Percentiles rank a stretch among this genome's conserved stretches.
phyloP scores from a whole-genome alignment of 2,888 invertebrate species.

The Phanerotoma sp. region DNA sequence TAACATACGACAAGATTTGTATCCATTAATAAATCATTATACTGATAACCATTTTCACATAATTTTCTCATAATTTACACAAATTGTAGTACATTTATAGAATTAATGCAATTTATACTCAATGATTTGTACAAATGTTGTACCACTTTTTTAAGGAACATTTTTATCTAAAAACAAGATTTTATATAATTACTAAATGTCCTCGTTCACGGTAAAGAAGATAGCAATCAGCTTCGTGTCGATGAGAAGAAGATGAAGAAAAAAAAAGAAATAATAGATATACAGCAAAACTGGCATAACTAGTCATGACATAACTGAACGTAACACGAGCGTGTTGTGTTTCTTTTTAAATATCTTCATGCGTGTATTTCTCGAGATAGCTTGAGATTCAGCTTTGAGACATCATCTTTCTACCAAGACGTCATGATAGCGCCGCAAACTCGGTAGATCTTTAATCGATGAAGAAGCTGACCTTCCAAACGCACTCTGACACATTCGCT shows the following conservation, averaged over 20 bases:
- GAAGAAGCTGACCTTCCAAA: neutral
- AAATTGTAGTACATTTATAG: too few species aligned
- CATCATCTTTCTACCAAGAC: neutral
- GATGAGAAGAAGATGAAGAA: too few species aligned
- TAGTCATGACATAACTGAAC: constrained; percentile 38
- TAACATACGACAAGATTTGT: too few species aligned
- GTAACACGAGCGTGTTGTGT: constrained; percentile 35
- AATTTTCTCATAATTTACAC: too few species aligned
- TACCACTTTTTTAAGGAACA: neutral
- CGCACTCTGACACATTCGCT: neutral
- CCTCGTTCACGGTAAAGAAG: neutral
- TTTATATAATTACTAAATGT: constrained; percentile 12
- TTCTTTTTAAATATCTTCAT: constrained; percentile 28
- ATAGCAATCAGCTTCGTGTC: neutral
- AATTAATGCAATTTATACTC: too few species aligned
- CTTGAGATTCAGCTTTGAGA: constrained; percentile 18
- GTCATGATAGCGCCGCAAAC: neutral
- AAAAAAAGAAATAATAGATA: constrained; percentile 15
- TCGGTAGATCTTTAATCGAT: neutral
- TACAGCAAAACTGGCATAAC: constrained; percentile 34
- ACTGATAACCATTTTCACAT: too few species aligned
- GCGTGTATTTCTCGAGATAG: constrained; percentile 24
- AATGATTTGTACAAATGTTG: too few species aligned
- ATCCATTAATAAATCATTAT: too few species aligned
- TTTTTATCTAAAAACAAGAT: constrained; percentile 3